These are phyloP conservation scores for Ctenopoma kingsleyae DNA, from an alignment of 2,797 vertebrate genomes.

Conservation along the genomic window DNA sequence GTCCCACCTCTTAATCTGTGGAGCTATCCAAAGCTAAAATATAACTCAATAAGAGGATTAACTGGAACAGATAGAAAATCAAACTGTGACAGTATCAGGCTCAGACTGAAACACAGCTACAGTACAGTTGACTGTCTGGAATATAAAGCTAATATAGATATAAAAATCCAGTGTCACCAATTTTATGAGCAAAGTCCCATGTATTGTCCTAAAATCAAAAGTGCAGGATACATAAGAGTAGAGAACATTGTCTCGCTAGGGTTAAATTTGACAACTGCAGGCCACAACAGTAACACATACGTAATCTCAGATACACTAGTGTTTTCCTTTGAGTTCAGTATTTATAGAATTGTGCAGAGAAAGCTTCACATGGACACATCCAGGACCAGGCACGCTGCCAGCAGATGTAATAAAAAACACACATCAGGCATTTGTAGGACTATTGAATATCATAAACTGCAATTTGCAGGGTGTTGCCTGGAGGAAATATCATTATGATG, in stretches of 20 bases:
- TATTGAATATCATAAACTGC: slow-evolving; percentile 62
- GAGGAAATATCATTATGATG: slow-evolving; percentile 61
- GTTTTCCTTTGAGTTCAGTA: slow-evolving; percentile 46
- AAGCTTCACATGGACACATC: slow-evolving; percentile 35
- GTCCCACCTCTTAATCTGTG: slow-evolving; percentile 43
- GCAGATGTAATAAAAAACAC: slow-evolving; percentile 51
- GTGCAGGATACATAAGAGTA: slow-evolving; percentile 7
- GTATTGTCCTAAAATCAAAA: slow-evolving; percentile 7
- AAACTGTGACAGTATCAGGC: slow-evolving; percentile 41
- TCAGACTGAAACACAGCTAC: slow-evolving; percentile 27
- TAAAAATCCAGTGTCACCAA: neutral
- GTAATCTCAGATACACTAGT: slow-evolving; percentile 28
- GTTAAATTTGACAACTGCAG: slow-evolving; percentile 11
- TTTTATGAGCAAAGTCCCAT: slow-evolving; percentile 5
- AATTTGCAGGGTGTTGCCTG: slow-evolving; percentile 61
- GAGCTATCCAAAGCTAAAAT: slow-evolving; percentile 40
- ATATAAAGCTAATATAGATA: slow-evolving; percentile 28
- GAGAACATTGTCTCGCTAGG: slow-evolving; percentile 22
- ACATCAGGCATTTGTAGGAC: slow-evolving; percentile 55
- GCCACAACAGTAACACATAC: slow-evolving; percentile 21
- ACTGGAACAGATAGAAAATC: slow-evolving; percentile 49
- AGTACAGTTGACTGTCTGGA: neutral
- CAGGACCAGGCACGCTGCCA: slow-evolving; percentile 49
- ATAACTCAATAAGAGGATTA: slow-evolving; percentile 59
- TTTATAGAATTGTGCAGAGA: slow-evolving; percentile 44